Conservation (phyloP, 2,113 vertebrate genomes). For the Himantopus leucocephalus region DNA sequence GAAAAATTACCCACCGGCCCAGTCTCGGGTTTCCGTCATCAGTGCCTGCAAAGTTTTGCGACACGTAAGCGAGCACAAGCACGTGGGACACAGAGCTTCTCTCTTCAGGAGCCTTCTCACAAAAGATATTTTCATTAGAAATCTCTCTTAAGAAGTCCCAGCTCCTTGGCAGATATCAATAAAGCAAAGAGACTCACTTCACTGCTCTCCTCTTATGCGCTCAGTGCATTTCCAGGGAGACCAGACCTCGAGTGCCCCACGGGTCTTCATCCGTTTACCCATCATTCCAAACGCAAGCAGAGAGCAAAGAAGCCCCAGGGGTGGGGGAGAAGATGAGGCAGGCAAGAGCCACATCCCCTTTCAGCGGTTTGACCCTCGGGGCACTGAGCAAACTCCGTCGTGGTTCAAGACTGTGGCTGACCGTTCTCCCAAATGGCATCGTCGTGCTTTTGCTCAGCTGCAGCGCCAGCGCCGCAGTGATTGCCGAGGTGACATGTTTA, state of each 20-base stretch:
- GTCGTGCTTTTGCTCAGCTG: fast-evolving
- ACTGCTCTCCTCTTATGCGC: neutral
- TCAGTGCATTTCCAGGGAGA: neutral
- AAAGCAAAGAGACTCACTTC: neutral
- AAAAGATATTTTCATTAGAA: fast-evolving
- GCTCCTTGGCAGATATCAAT: neutral
- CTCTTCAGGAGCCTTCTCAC: neutral
- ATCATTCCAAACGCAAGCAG: neutral
- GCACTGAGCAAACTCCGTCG: neutral
- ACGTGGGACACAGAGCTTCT: fast-evolving
- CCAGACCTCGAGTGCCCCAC: fast-evolving
- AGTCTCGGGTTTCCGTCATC: neutral
- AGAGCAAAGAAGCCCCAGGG: neutral
- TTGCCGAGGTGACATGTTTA: neutral
- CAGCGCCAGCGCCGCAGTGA: fast-evolving
- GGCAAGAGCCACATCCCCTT: neutral
- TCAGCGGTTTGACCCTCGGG: neutral
- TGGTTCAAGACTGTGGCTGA: neutral
- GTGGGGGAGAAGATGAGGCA: neutral
- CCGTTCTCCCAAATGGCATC: neutral
- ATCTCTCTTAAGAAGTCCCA: neutral
- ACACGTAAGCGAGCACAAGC: fast-evolving
- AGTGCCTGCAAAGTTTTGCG: neutral
- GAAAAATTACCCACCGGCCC: fast-evolving
- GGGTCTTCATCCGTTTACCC: neutral